Evolutionary conservation across 2,113 vertebrate species (phyloP).

Genomic region (Dasyprocta punctata): DNA sequence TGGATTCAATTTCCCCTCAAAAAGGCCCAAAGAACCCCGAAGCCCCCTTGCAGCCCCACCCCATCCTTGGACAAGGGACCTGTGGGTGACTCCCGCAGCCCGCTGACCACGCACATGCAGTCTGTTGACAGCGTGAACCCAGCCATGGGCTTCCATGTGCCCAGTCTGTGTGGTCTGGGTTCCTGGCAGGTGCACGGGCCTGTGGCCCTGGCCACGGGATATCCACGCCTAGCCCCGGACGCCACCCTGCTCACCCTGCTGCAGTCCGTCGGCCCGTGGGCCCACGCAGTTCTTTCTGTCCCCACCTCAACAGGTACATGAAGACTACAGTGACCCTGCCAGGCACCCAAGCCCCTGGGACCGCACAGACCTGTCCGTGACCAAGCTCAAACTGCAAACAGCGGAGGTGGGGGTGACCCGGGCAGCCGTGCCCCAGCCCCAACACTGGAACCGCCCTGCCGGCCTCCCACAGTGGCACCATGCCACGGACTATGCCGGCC

Average conservation of each 20-base stretch:
- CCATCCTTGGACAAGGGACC: too few species aligned
- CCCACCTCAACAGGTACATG: background rate
- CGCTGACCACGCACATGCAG: rapidly evolving
- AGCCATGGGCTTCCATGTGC: background rate
- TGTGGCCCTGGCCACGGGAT: background rate
- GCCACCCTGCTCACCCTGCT: background rate
- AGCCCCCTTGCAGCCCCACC: too few species aligned
- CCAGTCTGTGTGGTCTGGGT: background rate
- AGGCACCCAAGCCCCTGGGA: background rate
- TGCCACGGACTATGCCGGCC: background rate
- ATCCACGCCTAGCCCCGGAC: background rate
- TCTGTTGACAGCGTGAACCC: background rate
- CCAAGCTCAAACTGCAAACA: background rate
- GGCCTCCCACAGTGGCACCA: background rate
- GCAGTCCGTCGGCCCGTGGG: background rate
- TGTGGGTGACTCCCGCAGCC: background rate
- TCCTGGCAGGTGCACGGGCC: too few species aligned
- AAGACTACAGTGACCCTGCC: too few species aligned
- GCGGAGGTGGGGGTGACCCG: background rate
- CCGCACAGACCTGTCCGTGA: background rate
- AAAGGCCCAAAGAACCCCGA: background rate
- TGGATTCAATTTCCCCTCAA: background rate
- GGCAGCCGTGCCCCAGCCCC: background rate
- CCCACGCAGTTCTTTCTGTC: too few species aligned
- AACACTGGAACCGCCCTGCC: background rate